These are phyloP conservation scores for Zapus hudsonius DNA, from an alignment of 2,113 vertebrate genomes.

Conservation along the genomic window DNA sequence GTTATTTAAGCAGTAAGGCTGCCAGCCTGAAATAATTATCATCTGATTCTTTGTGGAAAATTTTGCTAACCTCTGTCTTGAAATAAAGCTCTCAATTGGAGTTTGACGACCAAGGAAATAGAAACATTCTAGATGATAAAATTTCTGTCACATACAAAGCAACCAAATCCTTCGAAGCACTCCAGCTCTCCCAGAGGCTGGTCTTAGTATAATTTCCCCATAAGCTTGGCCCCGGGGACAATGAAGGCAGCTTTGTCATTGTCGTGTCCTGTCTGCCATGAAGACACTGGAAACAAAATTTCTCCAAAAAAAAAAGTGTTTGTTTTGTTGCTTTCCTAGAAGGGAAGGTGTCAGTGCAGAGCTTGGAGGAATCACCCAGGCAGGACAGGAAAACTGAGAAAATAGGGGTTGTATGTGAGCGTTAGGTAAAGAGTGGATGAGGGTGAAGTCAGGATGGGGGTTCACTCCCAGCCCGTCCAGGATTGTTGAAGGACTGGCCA, in stretches of 20 bases:
- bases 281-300: background rate
- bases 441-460: too few species aligned
- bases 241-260: background rate
- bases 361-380: background rate
- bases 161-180: background rate
- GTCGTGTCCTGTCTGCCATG: background rate
- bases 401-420: background rate
- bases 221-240: fast-evolving
- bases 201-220: background rate
- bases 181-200: fast-evolving
- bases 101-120: background rate
- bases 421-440: background rate
- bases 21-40: background rate
- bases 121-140: background rate
- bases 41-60: background rate
- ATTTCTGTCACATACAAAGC: background rate
- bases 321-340: background rate
- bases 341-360: fast-evolving
- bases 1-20: background rate
- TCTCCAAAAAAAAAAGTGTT: background rate
- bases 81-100: background rate
- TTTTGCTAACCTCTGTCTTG: background rate
- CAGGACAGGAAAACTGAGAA: background rate
- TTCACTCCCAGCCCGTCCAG: too few species aligned
- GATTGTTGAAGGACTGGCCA: too few species aligned